phyloP scores from a whole-genome alignment of 2,888 invertebrate species.

The Cheilosia scutellata region DNA sequence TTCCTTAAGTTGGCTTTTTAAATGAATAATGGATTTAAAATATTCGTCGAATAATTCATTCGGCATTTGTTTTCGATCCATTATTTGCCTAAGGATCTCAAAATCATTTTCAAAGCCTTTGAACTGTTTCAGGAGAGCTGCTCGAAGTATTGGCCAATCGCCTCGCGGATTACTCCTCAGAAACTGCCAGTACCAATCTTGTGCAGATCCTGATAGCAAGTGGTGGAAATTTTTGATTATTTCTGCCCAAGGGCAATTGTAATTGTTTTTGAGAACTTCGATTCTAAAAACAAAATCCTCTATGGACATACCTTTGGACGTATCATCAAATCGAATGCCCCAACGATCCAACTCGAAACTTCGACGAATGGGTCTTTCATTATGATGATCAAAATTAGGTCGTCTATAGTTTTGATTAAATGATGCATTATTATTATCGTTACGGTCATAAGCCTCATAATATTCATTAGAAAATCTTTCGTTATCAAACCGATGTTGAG shows the following conservation, averaged over 20 bases:
- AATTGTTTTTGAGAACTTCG: slow-evolving; percentile 1
- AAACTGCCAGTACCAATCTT: slow-evolving; percentile 53
- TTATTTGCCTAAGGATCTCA: slow-evolving; percentile 34
- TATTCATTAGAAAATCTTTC: too few relatives aligned
- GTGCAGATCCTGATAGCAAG: slow-evolving; percentile 11
- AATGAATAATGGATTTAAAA: neutral
- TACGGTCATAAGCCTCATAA: too few relatives aligned
- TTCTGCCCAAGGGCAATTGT: slow-evolving; percentile 17
- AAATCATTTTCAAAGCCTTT: slow-evolving; percentile 24
- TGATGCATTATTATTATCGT: too few relatives aligned
- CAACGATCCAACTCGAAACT: slow-evolving; percentile 38
- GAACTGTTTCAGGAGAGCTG: slow-evolving; percentile 29
- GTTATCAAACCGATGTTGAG: too few relatives aligned
- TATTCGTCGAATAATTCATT: slow-evolving; percentile 26
- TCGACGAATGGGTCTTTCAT: neutral
- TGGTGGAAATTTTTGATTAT: slow-evolving; percentile 39
- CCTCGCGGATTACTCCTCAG: slow-evolving; percentile 2
- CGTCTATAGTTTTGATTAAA: neutral
- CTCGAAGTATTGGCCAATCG: slow-evolving; percentile 30
- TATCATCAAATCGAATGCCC: slow-evolving; percentile 47
- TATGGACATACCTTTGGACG: neutral
- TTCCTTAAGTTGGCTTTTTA: neutral
- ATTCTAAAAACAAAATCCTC: slow-evolving; percentile 1
- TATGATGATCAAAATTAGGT: neutral
- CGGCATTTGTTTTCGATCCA: slow-evolving; percentile 26